phyloP scores from a whole-genome alignment of 2,113 vertebrate genomes.

The Ptychochromis oligacanthus region DNA sequence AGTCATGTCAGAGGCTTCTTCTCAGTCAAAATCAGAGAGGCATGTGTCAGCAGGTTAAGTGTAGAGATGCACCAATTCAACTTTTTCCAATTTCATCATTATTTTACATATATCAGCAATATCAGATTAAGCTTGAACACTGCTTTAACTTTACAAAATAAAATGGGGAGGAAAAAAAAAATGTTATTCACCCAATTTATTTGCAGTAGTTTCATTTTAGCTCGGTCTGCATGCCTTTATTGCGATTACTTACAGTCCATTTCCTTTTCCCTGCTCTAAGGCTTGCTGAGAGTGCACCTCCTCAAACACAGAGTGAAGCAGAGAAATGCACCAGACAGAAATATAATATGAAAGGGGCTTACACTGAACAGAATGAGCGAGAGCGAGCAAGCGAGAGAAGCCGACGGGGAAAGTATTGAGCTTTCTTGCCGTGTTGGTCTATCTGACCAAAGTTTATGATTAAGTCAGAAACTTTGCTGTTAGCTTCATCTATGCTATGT shows the following conservation, averaged over 20 bases:
- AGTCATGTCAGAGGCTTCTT: not conserved
- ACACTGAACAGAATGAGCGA: not conserved
- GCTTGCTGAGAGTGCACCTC: rapidly evolving
- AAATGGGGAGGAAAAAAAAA: no score
- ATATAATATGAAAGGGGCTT: not conserved
- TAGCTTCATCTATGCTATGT: no score
- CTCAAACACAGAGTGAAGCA: not conserved
- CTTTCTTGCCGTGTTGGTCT: rapidly evolving
- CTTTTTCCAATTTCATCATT: not conserved
- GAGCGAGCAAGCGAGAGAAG: not conserved
- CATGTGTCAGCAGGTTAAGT: not conserved
- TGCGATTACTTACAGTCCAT: no score
- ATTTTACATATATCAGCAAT: not conserved
- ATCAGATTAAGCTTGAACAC: rapidly evolving
- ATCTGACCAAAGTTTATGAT: not conserved
- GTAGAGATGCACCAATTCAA: rapidly evolving
- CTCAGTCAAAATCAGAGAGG: not conserved
- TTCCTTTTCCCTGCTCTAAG: not conserved
- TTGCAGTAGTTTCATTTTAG: not conserved
- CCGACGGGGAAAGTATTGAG: no score
- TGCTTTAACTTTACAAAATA: not conserved
- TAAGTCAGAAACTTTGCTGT: not conserved
- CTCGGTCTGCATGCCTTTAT: no score
- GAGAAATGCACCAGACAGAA: not conserved
- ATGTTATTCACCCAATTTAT: not conserved